Evolutionary conservation across 1,140 invertebrate genomes (phyloP).

Genomic region (Cyclina sinensis): DNA sequence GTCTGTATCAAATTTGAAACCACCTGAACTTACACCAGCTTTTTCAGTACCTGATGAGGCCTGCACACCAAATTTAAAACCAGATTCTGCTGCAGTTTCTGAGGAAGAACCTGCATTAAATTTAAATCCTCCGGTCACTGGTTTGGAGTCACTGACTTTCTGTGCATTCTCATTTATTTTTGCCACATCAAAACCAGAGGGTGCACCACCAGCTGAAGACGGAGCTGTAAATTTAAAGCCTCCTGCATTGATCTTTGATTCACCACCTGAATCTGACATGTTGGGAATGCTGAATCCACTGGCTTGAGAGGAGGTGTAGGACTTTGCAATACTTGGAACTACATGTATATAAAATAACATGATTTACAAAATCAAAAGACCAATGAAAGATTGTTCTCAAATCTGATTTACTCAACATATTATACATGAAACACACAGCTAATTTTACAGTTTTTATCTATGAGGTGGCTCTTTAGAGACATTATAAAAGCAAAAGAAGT

Average conservation of each 20-base stretch:
- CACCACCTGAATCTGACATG: not conserved
- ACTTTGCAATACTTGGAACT: constrained; percentile 58
- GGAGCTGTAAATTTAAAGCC: constrained; percentile 22
- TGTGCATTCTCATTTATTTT: not conserved
- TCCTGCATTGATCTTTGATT: not conserved
- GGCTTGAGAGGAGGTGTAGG: constrained; percentile 38
- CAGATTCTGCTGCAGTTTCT: constrained; percentile 12
- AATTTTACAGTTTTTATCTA: too few species aligned
- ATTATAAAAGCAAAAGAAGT: too few species aligned
- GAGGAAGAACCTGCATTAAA: constrained; percentile 1
- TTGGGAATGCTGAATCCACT: constrained; percentile 29
- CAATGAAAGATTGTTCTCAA: too few species aligned
- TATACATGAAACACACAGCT: too few species aligned
- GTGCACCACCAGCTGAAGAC: not conserved
- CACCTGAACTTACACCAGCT: constrained; percentile 1
- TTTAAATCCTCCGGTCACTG: constrained; percentile 48
- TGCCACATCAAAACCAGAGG: constrained; percentile 28
- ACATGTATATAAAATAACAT: not conserved
- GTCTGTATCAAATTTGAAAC: constrained; percentile 37
- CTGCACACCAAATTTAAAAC: constrained; percentile 48
- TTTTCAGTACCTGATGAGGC: not conserved
- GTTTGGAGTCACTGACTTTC: constrained; percentile 2
- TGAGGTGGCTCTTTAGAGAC: too few species aligned
- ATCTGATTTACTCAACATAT: too few species aligned
- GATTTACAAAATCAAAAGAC: too few species aligned